These are phyloP conservation scores for Lepidurus apus DNA, from an alignment of 1,140 invertebrate genomes.

Conservation along the genomic window DNA sequence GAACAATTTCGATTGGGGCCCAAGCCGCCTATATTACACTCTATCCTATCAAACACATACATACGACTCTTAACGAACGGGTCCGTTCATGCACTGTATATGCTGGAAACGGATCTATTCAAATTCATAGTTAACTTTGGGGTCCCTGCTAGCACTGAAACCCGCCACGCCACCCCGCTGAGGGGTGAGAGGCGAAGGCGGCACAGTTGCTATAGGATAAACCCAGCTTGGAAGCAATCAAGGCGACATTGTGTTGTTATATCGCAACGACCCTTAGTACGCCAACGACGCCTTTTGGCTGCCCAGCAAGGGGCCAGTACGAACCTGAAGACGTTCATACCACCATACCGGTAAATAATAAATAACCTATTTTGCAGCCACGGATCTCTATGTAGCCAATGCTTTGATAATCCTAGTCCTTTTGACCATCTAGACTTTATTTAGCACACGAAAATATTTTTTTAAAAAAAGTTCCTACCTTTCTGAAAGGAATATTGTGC, in stretches of 20 bases:
- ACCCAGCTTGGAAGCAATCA: conserved; percentile 10
- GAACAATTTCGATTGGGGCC: background rate
- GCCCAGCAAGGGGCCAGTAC: background rate
- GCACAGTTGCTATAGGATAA: background rate
- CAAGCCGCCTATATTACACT: background rate
- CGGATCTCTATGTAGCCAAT: background rate
- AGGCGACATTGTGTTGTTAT: conserved; percentile 4
- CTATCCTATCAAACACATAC: background rate
- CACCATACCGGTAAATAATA: background rate
- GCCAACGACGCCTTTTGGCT: background rate
- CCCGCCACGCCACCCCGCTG: background rate
- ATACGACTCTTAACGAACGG: background rate
- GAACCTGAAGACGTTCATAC: background rate
- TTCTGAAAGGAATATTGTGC: background rate
- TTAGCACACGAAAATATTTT: background rate
- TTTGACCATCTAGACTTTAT: background rate
- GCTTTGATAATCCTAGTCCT: background rate
- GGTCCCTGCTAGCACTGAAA: background rate
- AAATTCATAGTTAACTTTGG: background rate
- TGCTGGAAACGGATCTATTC: background rate
- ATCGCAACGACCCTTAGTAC: conserved; percentile 14
- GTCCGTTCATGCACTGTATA: background rate
- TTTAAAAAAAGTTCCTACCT: background rate
- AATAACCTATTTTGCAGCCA: background rate
- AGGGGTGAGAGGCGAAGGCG: background rate